Evolutionary conservation across 2,797 vertebrate genomes (phyloP), one percentile per base, ranked within the genome.

Genomic region (Ptychobarbus kaznakovi): DNA sequence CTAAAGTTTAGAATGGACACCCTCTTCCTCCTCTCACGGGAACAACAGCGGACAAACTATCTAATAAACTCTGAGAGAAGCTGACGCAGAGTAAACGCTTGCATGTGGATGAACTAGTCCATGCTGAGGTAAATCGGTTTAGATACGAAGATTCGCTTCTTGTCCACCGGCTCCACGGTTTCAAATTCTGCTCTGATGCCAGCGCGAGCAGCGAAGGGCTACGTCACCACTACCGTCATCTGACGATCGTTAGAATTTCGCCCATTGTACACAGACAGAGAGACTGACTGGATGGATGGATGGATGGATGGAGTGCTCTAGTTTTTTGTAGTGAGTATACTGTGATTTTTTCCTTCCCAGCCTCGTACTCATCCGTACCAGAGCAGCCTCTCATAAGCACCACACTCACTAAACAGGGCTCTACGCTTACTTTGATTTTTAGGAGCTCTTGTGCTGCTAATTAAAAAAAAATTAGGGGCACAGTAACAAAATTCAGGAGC

Each of bases 171-270:
- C 20, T 80, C 53, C 38, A 61, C 74, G 4, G 2, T 74, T 85
- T 85, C 84, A 80, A 85, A 85, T 74, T 65, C 66, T 49, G 77
- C 53, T 65, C 56, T 16, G 69, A 74, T 63, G 56, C 66, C 83
- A 80, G 56, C 25, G 63, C 75, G 4, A 51, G 66, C 51, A 44
- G 73, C 49, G 22, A 65, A 16, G 63, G 35, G 13, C 10, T 70
- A 85, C 83, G 83, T 85, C 83, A 85, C 66, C 28, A 10, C 22
- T 4, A 1, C 3, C 83, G 83, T 84, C 83, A 84, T 84, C 75
- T 65, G 16, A 28, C 1, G 40, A 44, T n/a, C 61, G 42, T 32
- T 80, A 32, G 61, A 69, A 56, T 25, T 25, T 20, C 65, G 46
- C 28, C 79, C 76, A 63, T 79, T 78, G 32, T 56, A 56, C 46